Conservation (phyloP, 2,888 invertebrate species). For the Camptogramma bilineatum region DNA sequence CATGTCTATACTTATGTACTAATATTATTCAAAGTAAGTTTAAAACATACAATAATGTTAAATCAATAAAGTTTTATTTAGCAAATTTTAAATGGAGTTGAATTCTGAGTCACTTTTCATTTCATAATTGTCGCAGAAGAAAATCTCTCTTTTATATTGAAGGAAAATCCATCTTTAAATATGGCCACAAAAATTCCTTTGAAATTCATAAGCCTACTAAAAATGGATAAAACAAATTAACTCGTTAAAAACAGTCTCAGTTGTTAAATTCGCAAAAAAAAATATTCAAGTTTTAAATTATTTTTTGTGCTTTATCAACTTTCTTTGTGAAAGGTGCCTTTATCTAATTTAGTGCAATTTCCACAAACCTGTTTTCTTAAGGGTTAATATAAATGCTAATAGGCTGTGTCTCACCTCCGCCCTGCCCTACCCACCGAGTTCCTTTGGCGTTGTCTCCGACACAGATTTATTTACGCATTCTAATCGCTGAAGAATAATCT, state of each 20-base stretch:
- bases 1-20: no score
- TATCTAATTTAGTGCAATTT: constrained; percentile 68
- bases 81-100: no score
- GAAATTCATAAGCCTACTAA: neutral
- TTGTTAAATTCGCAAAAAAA: constrained; percentile 11
- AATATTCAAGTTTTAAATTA: neutral
- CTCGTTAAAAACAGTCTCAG: constrained; percentile 3
- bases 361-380: constrained; percentile 67
- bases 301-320: constrained; percentile 13
- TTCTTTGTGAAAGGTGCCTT: constrained; percentile 51
- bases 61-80: no score
- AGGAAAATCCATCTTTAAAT: no score
- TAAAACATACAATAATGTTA: no score
- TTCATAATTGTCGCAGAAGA: neutral
- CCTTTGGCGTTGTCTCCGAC: constrained; percentile 30
- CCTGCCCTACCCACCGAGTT: constrained; percentile 38
- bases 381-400: constrained; percentile 81
- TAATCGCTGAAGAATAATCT: constrained; percentile 27
- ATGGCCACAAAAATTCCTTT: neutral
- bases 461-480: constrained; percentile 39
- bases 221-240: constrained; percentile 11
- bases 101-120: no score
- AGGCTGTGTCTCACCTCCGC: constrained; percentile 50
- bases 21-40: no score
- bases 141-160: neutral